These are phyloP conservation scores for Anguilla megastoma DNA, from an alignment of 2,797 vertebrate species.

Conservation along the genomic window DNA sequence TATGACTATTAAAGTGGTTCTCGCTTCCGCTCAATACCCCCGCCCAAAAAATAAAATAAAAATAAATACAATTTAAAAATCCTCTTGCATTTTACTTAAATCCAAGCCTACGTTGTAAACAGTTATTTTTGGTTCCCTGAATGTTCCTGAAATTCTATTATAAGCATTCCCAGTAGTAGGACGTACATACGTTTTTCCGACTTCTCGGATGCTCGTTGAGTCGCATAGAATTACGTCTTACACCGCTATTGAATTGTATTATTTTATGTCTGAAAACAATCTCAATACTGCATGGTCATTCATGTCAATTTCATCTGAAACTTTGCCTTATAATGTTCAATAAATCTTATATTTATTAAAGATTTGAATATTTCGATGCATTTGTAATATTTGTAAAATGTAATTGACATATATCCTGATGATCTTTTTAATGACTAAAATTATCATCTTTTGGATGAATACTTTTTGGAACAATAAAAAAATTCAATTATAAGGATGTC, in stretches of 20 bases:
- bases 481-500: not conserved
- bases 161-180: not conserved
- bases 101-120: not conserved
- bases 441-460: not conserved
- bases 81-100: constrained; percentile 28
- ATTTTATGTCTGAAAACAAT: not conserved
- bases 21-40: not conserved
- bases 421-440: not conserved
- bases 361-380: too few relatives aligned
- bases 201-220: too few relatives aligned
- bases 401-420: too few relatives aligned
- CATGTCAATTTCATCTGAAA: not conserved
- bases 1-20: constrained; percentile 43
- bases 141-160: not conserved
- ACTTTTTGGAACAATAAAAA: not conserved
- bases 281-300: not conserved
- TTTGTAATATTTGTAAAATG: too few relatives aligned
- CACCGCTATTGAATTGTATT: not conserved
- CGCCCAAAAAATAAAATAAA: not conserved
- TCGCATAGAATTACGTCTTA: not conserved
- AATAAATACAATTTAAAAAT: not conserved
- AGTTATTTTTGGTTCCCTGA: not conserved
- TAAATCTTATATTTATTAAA: too few relatives aligned
- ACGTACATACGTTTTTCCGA: too few relatives aligned
- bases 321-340: too few relatives aligned